phyloP scores from a whole-genome alignment of 1,140 invertebrate genomes.

The Anastrepha obliqua region DNA sequence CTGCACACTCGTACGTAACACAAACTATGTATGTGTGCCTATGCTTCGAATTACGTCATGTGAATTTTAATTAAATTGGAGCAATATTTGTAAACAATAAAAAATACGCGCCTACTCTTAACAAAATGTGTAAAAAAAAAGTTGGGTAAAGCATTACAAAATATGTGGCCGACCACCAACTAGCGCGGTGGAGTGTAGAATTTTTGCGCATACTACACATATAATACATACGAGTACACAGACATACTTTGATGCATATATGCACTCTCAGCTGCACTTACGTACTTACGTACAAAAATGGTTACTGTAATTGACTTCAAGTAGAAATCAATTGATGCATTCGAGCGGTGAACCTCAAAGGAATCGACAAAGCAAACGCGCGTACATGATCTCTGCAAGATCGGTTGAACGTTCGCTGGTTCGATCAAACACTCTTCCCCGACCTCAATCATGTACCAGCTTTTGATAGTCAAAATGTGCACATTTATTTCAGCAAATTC shows the following conservation, averaged over 20 bases:
- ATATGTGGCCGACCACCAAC: background rate
- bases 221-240: no score
- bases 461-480: background rate
- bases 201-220: background rate
- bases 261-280: background rate
- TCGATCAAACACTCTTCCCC: background rate
- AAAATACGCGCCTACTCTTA: background rate
- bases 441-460: background rate
- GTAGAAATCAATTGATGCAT: slow-evolving; percentile 44
- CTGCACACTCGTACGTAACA: background rate
- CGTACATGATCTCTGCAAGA: background rate
- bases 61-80: slow-evolving; percentile 42
- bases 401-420: background rate
- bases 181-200: background rate
- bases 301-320: slow-evolving; percentile 40
- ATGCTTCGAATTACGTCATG: slow-evolving; percentile 7
- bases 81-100: slow-evolving; percentile 37
- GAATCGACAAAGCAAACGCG: background rate
- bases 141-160: background rate
- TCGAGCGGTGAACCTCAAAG: slow-evolving; percentile 3
- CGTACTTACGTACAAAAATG: background rate
- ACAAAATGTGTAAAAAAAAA: background rate
- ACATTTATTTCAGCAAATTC: background rate
- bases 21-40: no score
- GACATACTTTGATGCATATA: background rate